Percentiles rank a stretch among this genome's conserved stretches.
These are phyloP conservation scores for Drosophila pseudotalamancana DNA, from an alignment of 2,888 invertebrate genomes.

Conservation along the genomic window DNA sequence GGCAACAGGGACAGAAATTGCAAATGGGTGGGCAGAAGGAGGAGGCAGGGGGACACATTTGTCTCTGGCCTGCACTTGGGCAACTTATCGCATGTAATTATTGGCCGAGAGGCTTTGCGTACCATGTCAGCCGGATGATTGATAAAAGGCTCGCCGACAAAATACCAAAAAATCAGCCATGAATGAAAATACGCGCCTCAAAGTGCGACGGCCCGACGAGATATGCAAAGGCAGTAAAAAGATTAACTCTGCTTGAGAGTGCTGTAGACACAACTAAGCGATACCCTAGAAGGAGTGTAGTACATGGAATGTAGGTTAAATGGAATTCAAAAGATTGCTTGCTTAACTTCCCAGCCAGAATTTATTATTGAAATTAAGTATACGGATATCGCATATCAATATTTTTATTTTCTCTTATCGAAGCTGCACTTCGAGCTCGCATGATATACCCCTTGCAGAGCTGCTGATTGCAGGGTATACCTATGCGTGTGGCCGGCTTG, in stretches of 20 bases:
- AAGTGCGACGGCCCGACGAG: conserved; percentile 57
- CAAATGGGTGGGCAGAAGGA: conserved; percentile 10
- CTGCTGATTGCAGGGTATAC: conserved; percentile 1
- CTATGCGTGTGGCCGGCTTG: conserved; percentile 70
- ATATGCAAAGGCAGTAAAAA: conserved; percentile 53
- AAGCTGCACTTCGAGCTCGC: too few species aligned
- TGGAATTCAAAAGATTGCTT: too few species aligned
- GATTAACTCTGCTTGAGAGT: not conserved
- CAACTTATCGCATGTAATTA: conserved; percentile 78
- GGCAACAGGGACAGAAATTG: conserved; percentile 49
- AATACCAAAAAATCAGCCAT: conserved; percentile 72
- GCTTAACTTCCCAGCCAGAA: too few species aligned
- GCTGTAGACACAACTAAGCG: not conserved
- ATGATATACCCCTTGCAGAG: conserved; percentile 17
- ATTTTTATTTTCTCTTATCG: too few species aligned
- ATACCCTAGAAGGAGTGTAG: conserved; percentile 2
- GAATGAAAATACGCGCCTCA: conserved; percentile 66
- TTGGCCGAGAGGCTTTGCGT: conserved; percentile 71
- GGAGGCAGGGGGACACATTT: conserved; percentile 27
- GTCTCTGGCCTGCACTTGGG: conserved; percentile 55
- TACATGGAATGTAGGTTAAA: too few species aligned
- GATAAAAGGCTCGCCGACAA: conserved; percentile 75
- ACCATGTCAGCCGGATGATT: conserved; percentile 68
- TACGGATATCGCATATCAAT: too few species aligned
- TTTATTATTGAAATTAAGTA: too few species aligned